Evolutionary conservation across 2,797 vertebrate genomes (phyloP).

Genomic region (Molothrus ater): DNA sequence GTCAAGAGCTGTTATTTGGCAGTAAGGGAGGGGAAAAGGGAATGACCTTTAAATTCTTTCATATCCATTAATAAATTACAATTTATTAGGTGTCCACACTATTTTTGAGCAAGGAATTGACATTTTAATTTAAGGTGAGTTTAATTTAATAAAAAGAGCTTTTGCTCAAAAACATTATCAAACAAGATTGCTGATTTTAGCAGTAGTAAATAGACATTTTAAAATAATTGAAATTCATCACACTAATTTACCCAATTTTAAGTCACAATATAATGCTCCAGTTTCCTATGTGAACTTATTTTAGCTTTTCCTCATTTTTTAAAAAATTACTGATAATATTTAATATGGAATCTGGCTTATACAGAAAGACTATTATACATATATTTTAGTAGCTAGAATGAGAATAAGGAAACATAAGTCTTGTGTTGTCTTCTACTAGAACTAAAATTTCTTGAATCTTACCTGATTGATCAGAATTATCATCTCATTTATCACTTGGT

Average conservation of each 20-base stretch:
- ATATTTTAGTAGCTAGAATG: neutral
- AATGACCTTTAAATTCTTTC: neutral
- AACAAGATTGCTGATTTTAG: neutral
- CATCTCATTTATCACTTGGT: neutral
- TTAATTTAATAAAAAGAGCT: neutral
- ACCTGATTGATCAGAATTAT: neutral
- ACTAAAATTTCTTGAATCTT: neutral
- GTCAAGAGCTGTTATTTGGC: neutral
- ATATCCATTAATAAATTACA: neutral
- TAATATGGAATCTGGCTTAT: neutral
- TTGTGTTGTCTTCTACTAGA: neutral
- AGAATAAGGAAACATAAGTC: neutral
- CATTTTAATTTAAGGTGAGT: neutral
- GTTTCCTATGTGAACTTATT: neutral
- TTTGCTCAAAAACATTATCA: neutral
- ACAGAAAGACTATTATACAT: neutral
- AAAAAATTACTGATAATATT: neutral
- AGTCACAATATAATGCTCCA: neutral
- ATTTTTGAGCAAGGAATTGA: neutral
- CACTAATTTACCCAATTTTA: neutral
- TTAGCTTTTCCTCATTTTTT: neutral
- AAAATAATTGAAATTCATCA: neutral
- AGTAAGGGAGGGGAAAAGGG: neutral
- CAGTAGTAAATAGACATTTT: neutral
- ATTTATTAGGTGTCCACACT: neutral